Base-by-base conservation (phyloP, 2,113 vertebrate species). In the Aldabrachelys gigantea region DNA sequence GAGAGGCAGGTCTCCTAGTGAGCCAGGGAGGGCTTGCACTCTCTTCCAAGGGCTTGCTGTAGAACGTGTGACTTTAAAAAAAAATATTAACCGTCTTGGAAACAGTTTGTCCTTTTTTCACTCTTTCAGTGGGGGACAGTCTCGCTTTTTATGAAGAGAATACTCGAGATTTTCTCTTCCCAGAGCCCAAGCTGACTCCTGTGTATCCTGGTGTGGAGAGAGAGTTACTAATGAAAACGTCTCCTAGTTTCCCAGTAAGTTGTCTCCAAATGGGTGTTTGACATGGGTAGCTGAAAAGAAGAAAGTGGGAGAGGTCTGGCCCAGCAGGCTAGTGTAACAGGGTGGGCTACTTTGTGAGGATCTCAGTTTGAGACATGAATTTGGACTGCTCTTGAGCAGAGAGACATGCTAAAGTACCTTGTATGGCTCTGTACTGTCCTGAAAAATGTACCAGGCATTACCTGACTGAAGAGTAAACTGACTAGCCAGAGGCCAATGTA, bases 111-210 rank as follows among this genome's bases (percentile, higher is more conserved):
- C 57, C 17, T 87, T 91, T 14, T 78, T 94, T 21, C 76, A 49
- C 92, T 93, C 41, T 92, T 98, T n/a, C 87, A 98, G 98, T 3
- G 8, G 98, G 92, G 22, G 80, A 98, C 92, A 94, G 97, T 31
- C 88, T 98, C 94, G 98, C 98, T 41, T 98, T 84, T 93, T 99
- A 98, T 94, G 97, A 98, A 97, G 98, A 97, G 89, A 98, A 98
- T 65, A 97, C 98, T 82, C 84, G 97, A 54, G 90, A 96, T 29
- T 99, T 99, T 95, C 96, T 99, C 31, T 99, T 99, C 78, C 98
- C 98, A 9, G 98, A 98, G 54, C 97, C 97, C 76, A 99, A 97
- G 65, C 95, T 99, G 92, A 97, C 97, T 76, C 97, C 98, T 6
- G 95, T 95, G 0, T 98, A 97, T 89, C 97, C 97, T 84, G 98